A percentile compares a stretch with the other conserved stretches of the same genome.
Conservation (phyloP, 2,113 vertebrate genomes). For the Centropus bengalensis region DNA sequence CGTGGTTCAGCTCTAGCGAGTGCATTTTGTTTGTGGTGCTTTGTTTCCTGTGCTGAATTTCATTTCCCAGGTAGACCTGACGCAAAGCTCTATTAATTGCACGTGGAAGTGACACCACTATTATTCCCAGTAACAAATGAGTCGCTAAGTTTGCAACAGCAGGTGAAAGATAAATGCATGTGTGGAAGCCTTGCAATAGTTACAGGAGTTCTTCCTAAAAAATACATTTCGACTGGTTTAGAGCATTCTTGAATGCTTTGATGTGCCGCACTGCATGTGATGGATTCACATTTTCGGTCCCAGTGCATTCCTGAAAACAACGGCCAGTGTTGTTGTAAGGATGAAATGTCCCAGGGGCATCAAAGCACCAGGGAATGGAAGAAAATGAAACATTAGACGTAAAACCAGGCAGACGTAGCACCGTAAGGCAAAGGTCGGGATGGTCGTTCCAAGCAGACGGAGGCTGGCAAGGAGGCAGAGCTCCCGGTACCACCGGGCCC, state of each 20-base stretch:
- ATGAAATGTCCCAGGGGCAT: conserved; percentile 10
- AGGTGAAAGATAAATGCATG: neutral
- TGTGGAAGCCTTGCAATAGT: neutral
- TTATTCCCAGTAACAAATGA: conserved; percentile 51
- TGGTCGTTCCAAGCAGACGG: neutral
- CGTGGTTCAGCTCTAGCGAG: neutral
- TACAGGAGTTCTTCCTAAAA: conserved; percentile 36
- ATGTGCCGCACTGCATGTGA: neutral
- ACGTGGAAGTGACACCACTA: neutral
- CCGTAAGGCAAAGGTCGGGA: conserved; percentile 15
- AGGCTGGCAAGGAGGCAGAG: neutral
- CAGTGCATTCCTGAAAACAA: neutral
- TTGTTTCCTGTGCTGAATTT: conserved; percentile 47
- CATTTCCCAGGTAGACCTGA: neutral
- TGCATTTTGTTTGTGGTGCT: neutral
- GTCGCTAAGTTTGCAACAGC: conserved; percentile 1
- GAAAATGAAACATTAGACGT: conserved; percentile 32
- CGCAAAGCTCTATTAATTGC: conserved; percentile 43
- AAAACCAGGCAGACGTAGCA: conserved; percentile 34
- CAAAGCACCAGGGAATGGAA: neutral
- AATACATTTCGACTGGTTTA: conserved; percentile 39
- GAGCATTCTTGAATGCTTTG: conserved; percentile 8
- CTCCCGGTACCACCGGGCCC: neutral
- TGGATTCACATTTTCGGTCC: conserved; percentile 9
- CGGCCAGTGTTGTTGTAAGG: conserved; percentile 14